These are phyloP conservation scores for Myopa tessellatipennis DNA, from an alignment of 2,888 invertebrate species.

Conservation along the genomic window DNA sequence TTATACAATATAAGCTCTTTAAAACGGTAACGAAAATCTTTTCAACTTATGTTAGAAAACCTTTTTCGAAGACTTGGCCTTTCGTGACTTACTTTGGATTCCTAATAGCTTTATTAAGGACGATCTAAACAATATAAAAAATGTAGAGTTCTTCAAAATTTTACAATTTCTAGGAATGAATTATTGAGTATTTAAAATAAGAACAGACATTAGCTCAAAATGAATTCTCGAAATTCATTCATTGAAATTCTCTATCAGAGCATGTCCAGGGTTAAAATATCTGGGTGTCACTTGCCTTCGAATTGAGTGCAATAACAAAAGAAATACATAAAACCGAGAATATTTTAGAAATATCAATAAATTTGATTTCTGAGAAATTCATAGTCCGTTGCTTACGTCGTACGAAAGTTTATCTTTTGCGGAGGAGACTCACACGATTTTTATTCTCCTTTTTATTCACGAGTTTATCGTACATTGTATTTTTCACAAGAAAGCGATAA, in stretches of 20 bases:
- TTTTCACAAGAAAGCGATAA: conserved; percentile 9
- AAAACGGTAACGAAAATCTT: too few species aligned
- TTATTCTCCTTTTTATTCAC: neutral
- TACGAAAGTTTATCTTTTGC: conserved; percentile 25
- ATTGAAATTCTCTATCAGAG: neutral
- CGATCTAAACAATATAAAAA: too few species aligned
- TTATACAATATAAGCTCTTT: too few species aligned
- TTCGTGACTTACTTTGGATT: too few species aligned
- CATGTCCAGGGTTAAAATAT: neutral
- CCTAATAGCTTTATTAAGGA: too few species aligned
- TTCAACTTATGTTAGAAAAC: too few species aligned
- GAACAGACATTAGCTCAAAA: too few species aligned
- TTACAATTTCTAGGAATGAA: too few species aligned
- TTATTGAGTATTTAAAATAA: too few species aligned
- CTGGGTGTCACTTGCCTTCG: neutral
- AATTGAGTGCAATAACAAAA: neutral
- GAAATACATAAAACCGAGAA: neutral
- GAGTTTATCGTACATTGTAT: neutral
- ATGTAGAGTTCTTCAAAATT: too few species aligned
- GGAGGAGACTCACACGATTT: neutral
- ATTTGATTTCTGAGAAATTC: neutral
- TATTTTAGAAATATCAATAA: conserved; percentile 1
- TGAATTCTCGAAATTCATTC: neutral
- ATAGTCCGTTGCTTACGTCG: conserved; percentile 1
- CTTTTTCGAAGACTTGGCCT: too few species aligned